phyloP scores from a whole-genome alignment of 2,113 vertebrate species.

The Chiloscyllium plagiosum region DNA sequence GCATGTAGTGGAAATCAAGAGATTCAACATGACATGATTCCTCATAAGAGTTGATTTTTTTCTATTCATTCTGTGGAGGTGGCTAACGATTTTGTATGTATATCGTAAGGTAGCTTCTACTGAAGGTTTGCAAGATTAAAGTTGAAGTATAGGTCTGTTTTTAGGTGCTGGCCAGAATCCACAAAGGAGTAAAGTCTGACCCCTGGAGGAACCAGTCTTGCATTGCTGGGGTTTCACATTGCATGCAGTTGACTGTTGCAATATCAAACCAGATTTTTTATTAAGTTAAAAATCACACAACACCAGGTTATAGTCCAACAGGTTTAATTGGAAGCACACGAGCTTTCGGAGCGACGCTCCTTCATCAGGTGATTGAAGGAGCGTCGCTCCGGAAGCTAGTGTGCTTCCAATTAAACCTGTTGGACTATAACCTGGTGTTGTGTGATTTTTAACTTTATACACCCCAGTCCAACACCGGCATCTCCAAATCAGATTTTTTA shows the following conservation, averaged over 20 bases:
- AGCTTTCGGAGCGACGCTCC: too few relatives aligned
- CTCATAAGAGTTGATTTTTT: background rate
- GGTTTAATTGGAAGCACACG: too few relatives aligned
- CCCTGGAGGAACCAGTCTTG: background rate
- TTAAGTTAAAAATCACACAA: too few relatives aligned
- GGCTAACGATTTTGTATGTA: background rate
- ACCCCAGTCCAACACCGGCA: too few relatives aligned
- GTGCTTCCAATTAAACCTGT: too few relatives aligned
- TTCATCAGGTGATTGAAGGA: too few relatives aligned
- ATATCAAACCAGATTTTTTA: background rate
- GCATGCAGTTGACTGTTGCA: background rate
- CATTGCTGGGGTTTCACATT: background rate
- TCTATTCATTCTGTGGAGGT: background rate
- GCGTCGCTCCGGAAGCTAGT: too few relatives aligned
- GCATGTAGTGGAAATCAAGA: background rate
- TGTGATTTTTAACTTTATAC: too few relatives aligned
- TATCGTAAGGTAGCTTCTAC: background rate
- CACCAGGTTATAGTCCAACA: too few relatives aligned
- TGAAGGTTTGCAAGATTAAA: background rate
- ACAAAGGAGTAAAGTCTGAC: background rate
- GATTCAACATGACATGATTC: background rate
- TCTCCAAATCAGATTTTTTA: too few relatives aligned
- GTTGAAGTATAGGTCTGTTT: background rate
- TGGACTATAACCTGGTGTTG: too few relatives aligned
- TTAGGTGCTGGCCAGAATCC: background rate